phyloP scores from a whole-genome alignment of 2,888 invertebrate species.

The Epirrhoe tristata region DNA sequence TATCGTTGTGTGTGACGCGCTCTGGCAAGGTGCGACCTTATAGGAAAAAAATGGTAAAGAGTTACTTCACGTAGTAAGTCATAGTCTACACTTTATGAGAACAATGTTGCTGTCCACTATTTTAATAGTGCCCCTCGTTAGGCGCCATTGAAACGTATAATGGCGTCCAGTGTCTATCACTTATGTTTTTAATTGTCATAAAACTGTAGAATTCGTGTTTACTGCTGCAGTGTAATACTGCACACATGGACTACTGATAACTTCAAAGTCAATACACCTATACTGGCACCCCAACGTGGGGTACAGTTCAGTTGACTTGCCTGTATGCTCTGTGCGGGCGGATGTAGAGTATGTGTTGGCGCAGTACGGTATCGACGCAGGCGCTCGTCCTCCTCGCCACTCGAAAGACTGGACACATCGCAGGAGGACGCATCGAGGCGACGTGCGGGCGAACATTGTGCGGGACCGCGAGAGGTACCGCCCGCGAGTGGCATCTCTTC shows the following conservation, averaged over 20 bases:
- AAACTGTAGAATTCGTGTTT: neutral
- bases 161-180: neutral
- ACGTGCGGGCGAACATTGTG: conserved; percentile 79
- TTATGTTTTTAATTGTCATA: no score
- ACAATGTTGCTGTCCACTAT: neutral
- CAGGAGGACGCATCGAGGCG: conserved; percentile 80
- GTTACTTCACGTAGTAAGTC: neutral
- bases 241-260: neutral
- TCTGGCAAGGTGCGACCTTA: conserved; percentile 49
- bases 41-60: conserved; percentile 10
- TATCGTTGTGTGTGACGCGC: conserved; percentile 51
- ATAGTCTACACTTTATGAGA: neutral
- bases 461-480: conserved; percentile 68
- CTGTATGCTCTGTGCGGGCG: conserved; percentile 54
- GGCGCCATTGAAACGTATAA: neutral
- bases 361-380: conserved; percentile 79
- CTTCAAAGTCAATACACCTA: neutral
- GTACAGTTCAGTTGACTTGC: conserved; percentile 2
- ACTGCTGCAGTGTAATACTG: neutral
- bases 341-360: conserved; percentile 51
- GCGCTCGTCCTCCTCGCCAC: conserved; percentile 82
- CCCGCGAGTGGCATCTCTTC: conserved; percentile 81
- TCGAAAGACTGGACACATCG: conserved; percentile 80
- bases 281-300: conserved; percentile 17
- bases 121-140: no score